Evolutionary conservation across 2,113 vertebrate species (phyloP).

Genomic region (Cavia aperea): DNA sequence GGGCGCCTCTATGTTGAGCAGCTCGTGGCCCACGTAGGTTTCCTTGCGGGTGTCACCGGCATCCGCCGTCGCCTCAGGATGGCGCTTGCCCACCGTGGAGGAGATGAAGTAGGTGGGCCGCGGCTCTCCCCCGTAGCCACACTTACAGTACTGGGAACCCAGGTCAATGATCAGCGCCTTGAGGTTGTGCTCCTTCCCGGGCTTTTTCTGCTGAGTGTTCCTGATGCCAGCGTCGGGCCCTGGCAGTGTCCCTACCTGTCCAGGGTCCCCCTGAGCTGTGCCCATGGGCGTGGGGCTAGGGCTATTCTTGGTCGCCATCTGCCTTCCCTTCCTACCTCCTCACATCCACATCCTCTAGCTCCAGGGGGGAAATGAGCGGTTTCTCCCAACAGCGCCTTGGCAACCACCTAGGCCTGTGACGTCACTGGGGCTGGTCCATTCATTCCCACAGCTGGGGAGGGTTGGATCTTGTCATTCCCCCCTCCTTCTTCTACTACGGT

Average conservation of each 20-base stretch:
- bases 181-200: slow-evolving; percentile 57
- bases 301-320: slow-evolving; percentile 52
- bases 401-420: slow-evolving; percentile 47
- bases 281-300: slow-evolving; percentile 45
- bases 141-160: slow-evolving; percentile 72
- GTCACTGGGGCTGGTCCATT: slow-evolving; percentile 47
- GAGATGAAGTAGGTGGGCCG: slow-evolving; percentile 71
- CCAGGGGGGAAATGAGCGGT: not conserved
- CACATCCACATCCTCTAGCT: slow-evolving; percentile 48
- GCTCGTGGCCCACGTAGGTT: slow-evolving; percentile 66
- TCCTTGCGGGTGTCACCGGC: slow-evolving; percentile 44
- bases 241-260: slow-evolving; percentile 25
- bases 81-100: slow-evolving; percentile 58
- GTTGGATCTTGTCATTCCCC: too few species aligned
- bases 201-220: slow-evolving; percentile 49
- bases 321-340: slow-evolving; percentile 31
- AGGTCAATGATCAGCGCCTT: slow-evolving; percentile 69
- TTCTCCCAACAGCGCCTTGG: not conserved
- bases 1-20: slow-evolving; percentile 34
- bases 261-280: slow-evolving; percentile 57
- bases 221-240: not conserved
- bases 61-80: not conserved
- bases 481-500: not conserved
- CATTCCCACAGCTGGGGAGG: not conserved
- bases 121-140: slow-evolving; percentile 57